phyloP scores from a whole-genome alignment of 35 echinoderm and acorn worm genomes.

The Eucidaris tribuloides region DNA sequence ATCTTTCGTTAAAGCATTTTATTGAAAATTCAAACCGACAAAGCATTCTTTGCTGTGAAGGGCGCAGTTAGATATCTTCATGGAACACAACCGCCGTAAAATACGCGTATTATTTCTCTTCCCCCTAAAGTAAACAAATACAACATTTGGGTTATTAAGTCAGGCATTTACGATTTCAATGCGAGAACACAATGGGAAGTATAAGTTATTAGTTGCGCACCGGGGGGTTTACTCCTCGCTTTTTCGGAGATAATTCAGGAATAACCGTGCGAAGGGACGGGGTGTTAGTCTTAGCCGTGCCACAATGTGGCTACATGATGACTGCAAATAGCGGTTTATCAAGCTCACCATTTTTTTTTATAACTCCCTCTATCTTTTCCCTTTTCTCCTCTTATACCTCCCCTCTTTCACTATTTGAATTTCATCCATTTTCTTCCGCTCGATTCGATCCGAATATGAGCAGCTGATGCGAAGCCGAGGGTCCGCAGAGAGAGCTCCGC shows the following conservation, averaged over 20 bases:
- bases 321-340: no score
- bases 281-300: no score
- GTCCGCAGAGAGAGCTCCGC: neutral
- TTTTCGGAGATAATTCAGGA: no score
- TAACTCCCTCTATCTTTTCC: neutral
- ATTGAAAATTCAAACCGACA: no score
- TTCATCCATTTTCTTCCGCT: neutral
- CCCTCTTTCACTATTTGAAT: neutral
- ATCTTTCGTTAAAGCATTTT: no score
- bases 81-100: no score
- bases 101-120: no score
- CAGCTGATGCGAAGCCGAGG: constrained; percentile 24
- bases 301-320: no score
- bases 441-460: neutral
- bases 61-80: no score
- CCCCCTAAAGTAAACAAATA: no score
- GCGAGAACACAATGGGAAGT: neutral
- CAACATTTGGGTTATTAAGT: neutral
- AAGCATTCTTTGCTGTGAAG: no score
- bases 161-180: neutral
- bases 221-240: neutral
- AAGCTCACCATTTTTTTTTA: neutral
- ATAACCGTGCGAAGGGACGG: no score
- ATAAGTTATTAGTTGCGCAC: constrained; percentile 8
- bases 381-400: neutral